These are phyloP conservation scores for Tricholauxania praeusta DNA, from an alignment of 2,888 invertebrate genomes.

Conservation along the genomic window DNA sequence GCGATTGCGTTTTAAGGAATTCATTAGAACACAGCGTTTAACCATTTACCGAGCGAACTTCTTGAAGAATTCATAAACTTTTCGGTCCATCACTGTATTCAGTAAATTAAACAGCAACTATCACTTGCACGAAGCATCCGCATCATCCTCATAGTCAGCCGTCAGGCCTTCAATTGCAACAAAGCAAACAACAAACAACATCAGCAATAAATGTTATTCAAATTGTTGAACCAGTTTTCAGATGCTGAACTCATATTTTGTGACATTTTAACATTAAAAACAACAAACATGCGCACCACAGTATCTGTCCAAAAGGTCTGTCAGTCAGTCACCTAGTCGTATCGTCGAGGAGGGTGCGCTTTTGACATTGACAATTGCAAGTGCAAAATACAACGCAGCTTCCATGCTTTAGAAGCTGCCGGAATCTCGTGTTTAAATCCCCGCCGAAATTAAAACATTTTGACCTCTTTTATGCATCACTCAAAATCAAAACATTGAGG, in stretches of 20 bases:
- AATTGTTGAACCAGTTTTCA: not conserved
- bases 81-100: too few species aligned
- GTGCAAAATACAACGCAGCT: not conserved
- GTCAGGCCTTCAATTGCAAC: too few species aligned
- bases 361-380: constrained; percentile 16
- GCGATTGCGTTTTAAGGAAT: too few species aligned
- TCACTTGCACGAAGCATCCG: too few species aligned
- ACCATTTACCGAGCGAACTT: too few species aligned
- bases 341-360: not conserved
- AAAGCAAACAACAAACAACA: not conserved
- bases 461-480: constrained; percentile 52
- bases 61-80: too few species aligned
- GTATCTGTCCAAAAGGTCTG: not conserved
- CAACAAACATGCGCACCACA: constrained; percentile 56
- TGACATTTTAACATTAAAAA: constrained; percentile 59
- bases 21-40: too few species aligned
- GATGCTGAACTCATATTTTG: constrained; percentile 43
- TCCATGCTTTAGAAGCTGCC: too few species aligned
- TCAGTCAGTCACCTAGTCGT: not conserved
- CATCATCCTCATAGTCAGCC: too few species aligned
- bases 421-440: constrained; percentile 54
- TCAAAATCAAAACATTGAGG: constrained; percentile 49
- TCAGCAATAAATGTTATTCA: not conserved
- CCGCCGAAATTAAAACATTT: constrained; percentile 57
- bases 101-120: too few species aligned